Conservation (phyloP, 2,113 vertebrate species). For the Sphyrna mokarran region DNA sequence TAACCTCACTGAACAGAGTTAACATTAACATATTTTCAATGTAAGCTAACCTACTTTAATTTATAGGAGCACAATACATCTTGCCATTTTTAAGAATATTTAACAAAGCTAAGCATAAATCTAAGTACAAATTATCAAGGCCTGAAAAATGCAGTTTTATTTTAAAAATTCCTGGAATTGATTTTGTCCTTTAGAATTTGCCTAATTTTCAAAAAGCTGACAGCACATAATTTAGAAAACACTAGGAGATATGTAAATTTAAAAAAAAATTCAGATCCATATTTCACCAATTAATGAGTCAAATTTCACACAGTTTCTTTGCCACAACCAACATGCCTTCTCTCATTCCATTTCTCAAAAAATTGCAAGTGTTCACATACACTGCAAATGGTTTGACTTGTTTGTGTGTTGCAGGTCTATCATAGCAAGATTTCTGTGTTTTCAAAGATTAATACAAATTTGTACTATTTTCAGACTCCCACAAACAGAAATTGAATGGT, state of each 20-base stretch:
- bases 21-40: not conserved
- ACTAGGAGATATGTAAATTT: not conserved
- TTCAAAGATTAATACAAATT: not conserved
- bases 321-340: not conserved
- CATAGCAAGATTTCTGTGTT: not conserved
- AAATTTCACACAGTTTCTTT: not conserved
- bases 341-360: not conserved
- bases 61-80: not conserved
- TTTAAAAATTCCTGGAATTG: not conserved
- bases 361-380: not conserved
- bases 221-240: not conserved
- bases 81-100: not conserved
- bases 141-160: not conserved
- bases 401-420: not conserved
- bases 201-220: not conserved
- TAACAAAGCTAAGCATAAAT: not conserved
- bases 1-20: not conserved
- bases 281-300: not conserved
- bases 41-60: not conserved
- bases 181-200: not conserved
- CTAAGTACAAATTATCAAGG: not conserved
- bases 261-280: not conserved
- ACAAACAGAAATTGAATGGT: not conserved
- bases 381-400: not conserved
- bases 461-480: not conserved